These are phyloP conservation scores for Zoanthus sansibaricus DNA, from an alignment of 92 coral and sea anemone species.

Conservation along the genomic window DNA sequence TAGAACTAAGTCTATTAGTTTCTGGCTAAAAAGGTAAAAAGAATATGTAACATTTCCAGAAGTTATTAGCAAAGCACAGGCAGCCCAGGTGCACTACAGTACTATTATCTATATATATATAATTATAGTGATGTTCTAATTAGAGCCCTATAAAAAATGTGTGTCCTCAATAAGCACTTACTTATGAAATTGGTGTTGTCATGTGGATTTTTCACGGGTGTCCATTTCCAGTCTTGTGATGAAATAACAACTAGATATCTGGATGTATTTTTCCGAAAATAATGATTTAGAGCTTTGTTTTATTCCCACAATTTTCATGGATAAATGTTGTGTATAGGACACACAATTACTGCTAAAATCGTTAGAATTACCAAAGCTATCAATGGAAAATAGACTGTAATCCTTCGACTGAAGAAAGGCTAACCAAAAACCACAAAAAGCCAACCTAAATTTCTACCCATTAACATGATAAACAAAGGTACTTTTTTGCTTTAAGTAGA, in stretches of 20 bases:
- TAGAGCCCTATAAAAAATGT: neutral
- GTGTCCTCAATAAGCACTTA: neutral
- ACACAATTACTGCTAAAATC: constrained; percentile 12
- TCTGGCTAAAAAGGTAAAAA: neutral
- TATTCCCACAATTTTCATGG: neutral
- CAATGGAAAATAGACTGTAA: constrained; percentile 4
- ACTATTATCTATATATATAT: neutral
- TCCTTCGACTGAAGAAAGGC: neutral
- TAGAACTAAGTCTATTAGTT: neutral
- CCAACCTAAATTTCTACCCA: constrained; percentile 9
- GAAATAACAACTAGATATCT: neutral
- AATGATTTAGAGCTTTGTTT: neutral
- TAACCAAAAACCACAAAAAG: constrained; percentile 2
- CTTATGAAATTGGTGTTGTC: neutral
- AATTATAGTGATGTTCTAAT: too few species aligned
- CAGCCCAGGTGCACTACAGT: constrained; percentile 1
- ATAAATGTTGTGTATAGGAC: neutral
- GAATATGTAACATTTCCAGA: constrained; percentile 3
- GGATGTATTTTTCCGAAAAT: constrained; percentile 1
- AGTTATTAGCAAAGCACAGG: neutral
- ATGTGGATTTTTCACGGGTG: neutral
- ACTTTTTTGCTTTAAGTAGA: neutral
- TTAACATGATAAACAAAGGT: constrained; percentile 7
- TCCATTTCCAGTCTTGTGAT: neutral
- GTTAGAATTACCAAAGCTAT: neutral